Conservation (phyloP, 2,113 vertebrate genomes). For the Hyperoodon ampullatus region DNA sequence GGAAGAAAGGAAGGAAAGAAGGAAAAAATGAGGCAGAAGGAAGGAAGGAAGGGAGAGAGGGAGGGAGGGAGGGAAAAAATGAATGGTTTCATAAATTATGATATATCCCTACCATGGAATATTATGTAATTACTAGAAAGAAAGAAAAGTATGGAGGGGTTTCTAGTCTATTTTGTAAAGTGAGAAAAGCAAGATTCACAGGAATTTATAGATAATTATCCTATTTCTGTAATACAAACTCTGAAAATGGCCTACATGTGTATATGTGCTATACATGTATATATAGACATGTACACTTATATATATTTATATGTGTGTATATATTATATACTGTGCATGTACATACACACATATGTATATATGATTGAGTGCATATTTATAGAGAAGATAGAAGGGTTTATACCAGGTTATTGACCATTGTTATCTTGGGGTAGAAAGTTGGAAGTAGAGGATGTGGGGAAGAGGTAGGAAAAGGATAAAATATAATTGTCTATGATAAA, state of each 20-base stretch:
- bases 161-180: neutral
- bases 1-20: neutral
- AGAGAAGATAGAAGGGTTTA: neutral
- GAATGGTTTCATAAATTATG: neutral
- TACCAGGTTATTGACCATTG: neutral
- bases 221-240: neutral
- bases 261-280: neutral
- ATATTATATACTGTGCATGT: neutral
- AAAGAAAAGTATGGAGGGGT: neutral
- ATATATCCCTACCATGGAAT: too few relatives aligned
- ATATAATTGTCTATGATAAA: neutral
- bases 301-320: neutral
- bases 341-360: neutral
- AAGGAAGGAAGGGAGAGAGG: neutral
- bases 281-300: neutral
- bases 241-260: neutral
- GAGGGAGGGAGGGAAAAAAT: neutral
- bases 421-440: neutral
- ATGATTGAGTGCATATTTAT: neutral
- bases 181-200: neutral
- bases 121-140: neutral
- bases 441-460: neutral
- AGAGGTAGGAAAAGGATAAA: neutral
- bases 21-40: too few relatives aligned
- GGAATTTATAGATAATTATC: neutral